Percentiles rank a stretch among this genome's conserved stretches.
Conservation (phyloP, 2,888 invertebrate species). For the Leistus spinibarbis region DNA sequence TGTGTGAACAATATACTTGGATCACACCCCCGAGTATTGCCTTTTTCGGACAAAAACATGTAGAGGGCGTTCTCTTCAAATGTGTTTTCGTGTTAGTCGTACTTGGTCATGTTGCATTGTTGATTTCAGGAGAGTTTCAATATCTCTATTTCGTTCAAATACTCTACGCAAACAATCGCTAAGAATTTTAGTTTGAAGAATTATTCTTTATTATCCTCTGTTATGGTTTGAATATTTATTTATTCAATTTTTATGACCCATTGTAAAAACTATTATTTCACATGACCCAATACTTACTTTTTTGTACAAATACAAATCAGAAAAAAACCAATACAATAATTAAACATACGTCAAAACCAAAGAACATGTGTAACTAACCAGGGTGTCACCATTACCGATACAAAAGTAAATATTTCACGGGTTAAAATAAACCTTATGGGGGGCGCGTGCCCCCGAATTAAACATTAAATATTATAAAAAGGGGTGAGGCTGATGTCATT, state of each 20-base stretch:
- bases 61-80: not conserved
- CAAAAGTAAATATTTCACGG: slow-evolving; percentile 51
- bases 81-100: not conserved
- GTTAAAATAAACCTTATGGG: slow-evolving; percentile 21
- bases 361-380: slow-evolving; percentile 27
- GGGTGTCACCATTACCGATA: slow-evolving; percentile 48
- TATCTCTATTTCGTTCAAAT: too few relatives aligned
- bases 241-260: too few relatives aligned
- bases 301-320: not conserved
- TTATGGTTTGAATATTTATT: too few relatives aligned
- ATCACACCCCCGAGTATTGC: not conserved
- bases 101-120: too few relatives aligned
- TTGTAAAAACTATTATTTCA: too few relatives aligned
- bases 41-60: not conserved
- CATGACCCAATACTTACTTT: not conserved
- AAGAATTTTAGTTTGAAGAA: too few relatives aligned
- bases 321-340: not conserved
- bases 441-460: slow-evolving; percentile 7
- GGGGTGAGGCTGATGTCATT: slow-evolving; percentile 25
- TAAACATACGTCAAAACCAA: not conserved
- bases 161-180: too few relatives aligned
- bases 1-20: not conserved
- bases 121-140: too few relatives aligned
- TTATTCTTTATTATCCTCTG: too few relatives aligned
- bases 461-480: slow-evolving; percentile 13